Conservation (phyloP, 1,140 invertebrate species). For the Argopecten irradians region DNA sequence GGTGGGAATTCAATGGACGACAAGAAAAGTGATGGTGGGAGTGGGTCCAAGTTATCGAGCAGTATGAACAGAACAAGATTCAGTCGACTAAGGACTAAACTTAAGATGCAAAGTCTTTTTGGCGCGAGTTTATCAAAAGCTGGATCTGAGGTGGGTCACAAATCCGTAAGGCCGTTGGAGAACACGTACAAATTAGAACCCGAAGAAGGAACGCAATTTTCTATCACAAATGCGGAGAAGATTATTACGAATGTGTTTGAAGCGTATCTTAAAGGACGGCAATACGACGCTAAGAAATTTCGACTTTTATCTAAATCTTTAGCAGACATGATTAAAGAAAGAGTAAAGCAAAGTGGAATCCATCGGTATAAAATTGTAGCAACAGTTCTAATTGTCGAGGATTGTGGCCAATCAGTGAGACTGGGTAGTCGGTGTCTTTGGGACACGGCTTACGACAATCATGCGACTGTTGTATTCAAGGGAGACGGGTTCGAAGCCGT, state of each 20-base stretch:
- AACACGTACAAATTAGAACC: conserved; percentile 62
- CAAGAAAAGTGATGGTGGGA: conserved; percentile 43
- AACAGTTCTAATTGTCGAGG: conserved; percentile 62
- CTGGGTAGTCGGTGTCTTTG: conserved; percentile 68
- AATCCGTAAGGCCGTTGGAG: conserved; percentile 38
- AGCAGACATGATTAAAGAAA: conserved; percentile 65
- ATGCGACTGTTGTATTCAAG: conserved; percentile 63
- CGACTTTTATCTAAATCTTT: conserved; percentile 59
- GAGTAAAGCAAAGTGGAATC: conserved; percentile 60
- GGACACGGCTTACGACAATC: conserved; percentile 66
- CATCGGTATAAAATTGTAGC: conserved; percentile 66
- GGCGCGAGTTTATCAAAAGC: conserved; percentile 36
- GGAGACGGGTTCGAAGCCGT: conserved; percentile 61
- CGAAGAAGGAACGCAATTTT: conserved; percentile 54
- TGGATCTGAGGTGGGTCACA: conserved; percentile 38
- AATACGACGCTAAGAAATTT: conserved; percentile 59
- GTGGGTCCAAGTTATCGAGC: conserved; percentile 39
- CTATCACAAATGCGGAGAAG: conserved; percentile 52
- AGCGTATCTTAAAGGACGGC: conserved; percentile 54
- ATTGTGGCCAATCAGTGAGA: conserved; percentile 59
- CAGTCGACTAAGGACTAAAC: conserved; percentile 42
- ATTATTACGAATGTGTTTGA: conserved; percentile 59
- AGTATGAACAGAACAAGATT: conserved; percentile 40
- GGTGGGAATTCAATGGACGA: conserved; percentile 24
- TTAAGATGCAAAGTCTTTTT: conserved; percentile 43